Evolutionary conservation across 2,888 invertebrate species (phyloP), one percentile per base, ranked within the genome.

Genomic region (Eumacrocentrus americanus): DNA sequence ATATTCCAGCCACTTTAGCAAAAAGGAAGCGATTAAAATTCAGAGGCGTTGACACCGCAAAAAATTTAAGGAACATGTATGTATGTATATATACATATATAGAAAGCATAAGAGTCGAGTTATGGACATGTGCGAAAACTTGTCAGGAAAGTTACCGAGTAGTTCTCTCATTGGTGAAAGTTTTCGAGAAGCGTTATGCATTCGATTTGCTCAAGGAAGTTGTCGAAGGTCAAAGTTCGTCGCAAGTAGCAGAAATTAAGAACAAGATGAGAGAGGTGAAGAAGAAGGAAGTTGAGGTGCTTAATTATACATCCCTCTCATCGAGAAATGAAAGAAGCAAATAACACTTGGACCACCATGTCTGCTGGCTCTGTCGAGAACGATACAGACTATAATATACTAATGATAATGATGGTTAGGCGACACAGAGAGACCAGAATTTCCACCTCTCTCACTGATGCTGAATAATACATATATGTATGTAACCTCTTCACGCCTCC

Each of bases 61-160:
- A n/a, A n/a, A n/a, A n/a, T n/a, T n/a, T n/a, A n/a, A n/a, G n/a
- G n/a, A n/a, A n/a, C n/a, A n/a, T n/a, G n/a, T n/a, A n/a, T n/a
- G n/a, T n/a, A n/a, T n/a, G n/a, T n/a, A n/a, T n/a, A n/a, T n/a
- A n/a, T n/a, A n/a, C n/a, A n/a, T n/a, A n/a, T n/a, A n/a, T n/a
- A n/a, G n/a, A n/a, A n/a, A n/a, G n/a, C n/a, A n/a, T n/a, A n/a
- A n/a, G n/a, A n/a, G n/a, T n/a, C n/a, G 38, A 40, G 12, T 40
- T 40, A 40, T 40, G 38, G 38, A 40, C 38, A 40, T 40, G 38
- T n/a, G 18, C 38, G n/a, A 14, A 14, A 40, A 40, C 38, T 40
- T 40, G 38, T 14, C 12, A 18, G 38, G 38, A 40, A 40, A 40
- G 38, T 40, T 40, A 40, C 14, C 9, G 38, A 18, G 38, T 40